phyloP scores from a whole-genome alignment of 30 jellyfish, hydroid and myxozoan genomes.

The Cassiopea xamachana region DNA sequence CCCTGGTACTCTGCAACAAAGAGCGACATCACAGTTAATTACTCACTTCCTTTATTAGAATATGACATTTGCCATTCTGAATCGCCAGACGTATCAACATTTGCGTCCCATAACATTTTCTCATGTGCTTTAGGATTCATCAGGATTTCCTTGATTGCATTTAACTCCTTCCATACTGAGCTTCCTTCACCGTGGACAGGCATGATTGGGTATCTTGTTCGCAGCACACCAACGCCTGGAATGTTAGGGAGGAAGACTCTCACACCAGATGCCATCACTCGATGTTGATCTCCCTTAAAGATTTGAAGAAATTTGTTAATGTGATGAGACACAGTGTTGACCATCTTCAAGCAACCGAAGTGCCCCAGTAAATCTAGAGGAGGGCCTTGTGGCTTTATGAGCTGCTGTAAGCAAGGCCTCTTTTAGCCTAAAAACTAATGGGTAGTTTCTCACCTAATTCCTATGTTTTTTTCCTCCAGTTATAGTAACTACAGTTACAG shows the following conservation, averaged over 20 bases:
- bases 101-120: slow-evolving; percentile 61
- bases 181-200: slow-evolving; percentile 98
- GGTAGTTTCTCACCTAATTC: too few species aligned
- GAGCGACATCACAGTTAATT: not conserved
- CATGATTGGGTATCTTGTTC: slow-evolving; percentile 92
- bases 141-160: slow-evolving; percentile 81
- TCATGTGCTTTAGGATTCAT: slow-evolving; percentile 72
- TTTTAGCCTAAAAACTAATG: too few species aligned
- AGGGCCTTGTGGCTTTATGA: too few species aligned
- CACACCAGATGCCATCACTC: slow-evolving; percentile 88
- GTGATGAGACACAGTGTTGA: not conserved
- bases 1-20: too few species aligned
- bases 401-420: too few species aligned
- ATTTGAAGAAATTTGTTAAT: not conserved
- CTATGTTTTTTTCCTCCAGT: too few species aligned
- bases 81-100: slow-evolving; percentile 20
- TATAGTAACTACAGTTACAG: too few species aligned
- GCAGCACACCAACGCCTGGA: slow-evolving; percentile 84
- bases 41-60: slow-evolving; percentile 7
- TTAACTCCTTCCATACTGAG: slow-evolving; percentile 94
- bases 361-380: not conserved
- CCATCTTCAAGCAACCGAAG: not conserved
- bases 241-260: slow-evolving; percentile 78
- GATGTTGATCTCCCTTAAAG: slow-evolving; percentile 14
- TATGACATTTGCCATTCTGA: slow-evolving; percentile 57